Evolutionary conservation across 2,888 invertebrate genomes (phyloP), one percentile per base, ranked within the genome.

Genomic region (Luffia ferchaultella): DNA sequence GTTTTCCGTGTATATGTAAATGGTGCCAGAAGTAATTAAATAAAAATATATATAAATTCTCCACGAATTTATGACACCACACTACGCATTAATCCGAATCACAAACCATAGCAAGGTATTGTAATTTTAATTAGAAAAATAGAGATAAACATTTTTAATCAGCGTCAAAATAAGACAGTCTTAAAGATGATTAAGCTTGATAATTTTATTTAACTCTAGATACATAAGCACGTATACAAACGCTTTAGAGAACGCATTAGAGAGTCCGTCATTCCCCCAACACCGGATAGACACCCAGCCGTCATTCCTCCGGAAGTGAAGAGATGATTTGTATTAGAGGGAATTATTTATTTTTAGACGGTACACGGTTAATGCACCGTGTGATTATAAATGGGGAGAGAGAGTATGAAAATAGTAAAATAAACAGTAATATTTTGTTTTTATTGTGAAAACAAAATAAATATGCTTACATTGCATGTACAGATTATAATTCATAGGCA

Each of bases 311-410:
- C 62, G 76, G 80, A 80, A 77, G 68, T 68, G 62, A 61, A 63
- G 59, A 62, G 66, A 68, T 72, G 55, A 73, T 71, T 75, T 73
- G 73, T 68, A 62, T 62, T 57, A 61, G 59, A 57, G 63, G 62
- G 61, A 64, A 68, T 68, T 70, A 72, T 74, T 75, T 73, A 66
- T 66, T 63, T 67, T 67, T 62, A 62, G 68, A 68, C 65, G 67
- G 68, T 68, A 67, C 65, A 62, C 30, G 30, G 5, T 62, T 68
- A 68, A 73, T 71, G 69, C 65, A 66, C 54, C 57, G 62, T 66
- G 63, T 67, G 61, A 67, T 68, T 68, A 63, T 62, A 62, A 61
- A 43, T 41, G 18, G 30, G 12, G 30, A 30, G 30, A 12, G 30
- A 30, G 30, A 30, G 3, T 12, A 30, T 30, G 30, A 12, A 30